Evolutionary conservation across 92 coral and sea anemone species (phyloP).

Genomic region (Diadumene lineata): DNA sequence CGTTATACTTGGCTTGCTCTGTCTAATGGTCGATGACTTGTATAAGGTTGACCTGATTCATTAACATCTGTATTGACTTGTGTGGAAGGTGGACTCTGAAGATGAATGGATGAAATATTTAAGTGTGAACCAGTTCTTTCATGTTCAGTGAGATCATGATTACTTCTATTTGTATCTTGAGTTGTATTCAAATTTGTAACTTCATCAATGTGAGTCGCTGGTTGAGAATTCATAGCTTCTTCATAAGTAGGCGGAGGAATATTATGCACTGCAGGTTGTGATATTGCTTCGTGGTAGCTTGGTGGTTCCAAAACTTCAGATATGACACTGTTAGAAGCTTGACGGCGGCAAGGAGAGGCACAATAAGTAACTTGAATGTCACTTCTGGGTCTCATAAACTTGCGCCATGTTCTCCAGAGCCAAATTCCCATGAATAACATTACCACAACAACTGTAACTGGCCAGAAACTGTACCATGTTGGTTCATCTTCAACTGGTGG

Average conservation of each 20-base stretch:
- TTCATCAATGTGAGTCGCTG: conserved; percentile 14
- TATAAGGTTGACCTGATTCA: conserved; percentile 30
- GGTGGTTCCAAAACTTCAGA: conserved; percentile 73
- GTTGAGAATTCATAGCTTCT: conserved; percentile 63
- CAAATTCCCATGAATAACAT: conserved; percentile 84
- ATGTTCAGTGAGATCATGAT: background rate
- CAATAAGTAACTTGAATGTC: conserved; percentile 42
- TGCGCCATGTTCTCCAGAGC: conserved; percentile 94
- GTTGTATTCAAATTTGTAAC: background rate
- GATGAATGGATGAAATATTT: background rate
- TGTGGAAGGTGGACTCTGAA: conserved; percentile 2
- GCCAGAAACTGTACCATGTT: conserved; percentile 92
- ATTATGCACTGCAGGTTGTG: conserved; percentile 12
- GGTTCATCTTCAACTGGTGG: conserved; percentile 53
- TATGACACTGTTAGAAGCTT: conserved; percentile 45
- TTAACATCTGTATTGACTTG: background rate
- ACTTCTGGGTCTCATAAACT: conserved; percentile 58
- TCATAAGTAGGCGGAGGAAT: conserved; percentile 83
- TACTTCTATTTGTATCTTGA: background rate
- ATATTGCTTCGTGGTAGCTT: conserved; percentile 83
- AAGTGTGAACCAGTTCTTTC: background rate
- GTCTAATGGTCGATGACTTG: conserved; percentile 27
- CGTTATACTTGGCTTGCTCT: conserved; percentile 11
- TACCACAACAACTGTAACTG: conserved; percentile 73
- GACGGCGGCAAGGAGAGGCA: conserved; percentile 40